phyloP scores from a whole-genome alignment of 2,113 vertebrate genomes.

The Recurvirostra avosetta region DNA sequence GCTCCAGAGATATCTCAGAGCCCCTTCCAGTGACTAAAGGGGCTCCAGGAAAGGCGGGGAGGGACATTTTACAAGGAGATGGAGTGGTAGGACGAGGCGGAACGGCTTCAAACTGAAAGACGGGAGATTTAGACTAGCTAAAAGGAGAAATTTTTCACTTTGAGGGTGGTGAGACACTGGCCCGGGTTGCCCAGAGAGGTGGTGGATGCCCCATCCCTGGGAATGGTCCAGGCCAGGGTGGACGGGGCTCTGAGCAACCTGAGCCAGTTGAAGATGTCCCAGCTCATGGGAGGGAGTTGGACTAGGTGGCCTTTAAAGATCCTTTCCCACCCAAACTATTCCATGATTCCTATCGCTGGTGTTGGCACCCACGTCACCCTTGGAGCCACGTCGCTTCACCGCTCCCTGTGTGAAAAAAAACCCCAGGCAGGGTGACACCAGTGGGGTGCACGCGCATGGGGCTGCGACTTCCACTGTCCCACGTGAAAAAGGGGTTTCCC shows the following conservation, averaged over 20 bases:
- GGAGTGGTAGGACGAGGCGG: no score
- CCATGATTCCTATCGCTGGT: neutral
- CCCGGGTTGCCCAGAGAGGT: no score
- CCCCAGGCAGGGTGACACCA: neutral
- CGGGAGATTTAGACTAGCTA: no score
- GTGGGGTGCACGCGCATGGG: rapidly evolving
- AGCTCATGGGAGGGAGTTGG: no score
- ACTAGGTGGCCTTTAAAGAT: neutral
- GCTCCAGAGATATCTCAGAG: no score
- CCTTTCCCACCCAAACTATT: neutral
- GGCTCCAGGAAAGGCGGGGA: neutral
- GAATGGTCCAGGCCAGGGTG: neutral
- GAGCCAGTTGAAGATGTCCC: neutral
- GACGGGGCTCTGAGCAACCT: neutral
- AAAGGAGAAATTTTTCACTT: no score
- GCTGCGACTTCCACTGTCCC: rapidly evolving
- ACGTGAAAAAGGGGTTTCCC: rapidly evolving
- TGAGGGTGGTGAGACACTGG: neutral
- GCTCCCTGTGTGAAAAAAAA: neutral
- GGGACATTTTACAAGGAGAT: no score
- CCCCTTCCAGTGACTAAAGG: neutral
- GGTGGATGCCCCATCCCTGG: no score
- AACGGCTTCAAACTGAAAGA: no score
- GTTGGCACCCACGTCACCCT: neutral
- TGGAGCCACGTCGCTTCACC: neutral